Evolutionary conservation across 2,888 invertebrate genomes (phyloP).

Genomic region (Noctuana brunneofusca): DNA sequence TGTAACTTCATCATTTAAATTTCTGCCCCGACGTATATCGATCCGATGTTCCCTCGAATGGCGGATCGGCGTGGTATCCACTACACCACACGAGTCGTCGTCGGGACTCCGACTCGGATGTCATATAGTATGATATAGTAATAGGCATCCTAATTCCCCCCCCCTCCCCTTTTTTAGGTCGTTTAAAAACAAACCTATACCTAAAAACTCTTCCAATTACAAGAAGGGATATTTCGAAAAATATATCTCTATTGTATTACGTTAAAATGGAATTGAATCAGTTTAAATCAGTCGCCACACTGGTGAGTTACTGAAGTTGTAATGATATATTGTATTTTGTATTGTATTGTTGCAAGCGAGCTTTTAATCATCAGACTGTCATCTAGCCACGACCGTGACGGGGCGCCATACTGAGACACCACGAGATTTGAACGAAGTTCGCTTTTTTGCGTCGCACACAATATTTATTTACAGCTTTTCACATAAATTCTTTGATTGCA

Average conservation of each 20-base stretch:
- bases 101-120: too few species aligned
- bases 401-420: slow-evolving; percentile 3
- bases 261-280: background rate
- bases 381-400: slow-evolving; percentile 2
- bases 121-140: too few species aligned
- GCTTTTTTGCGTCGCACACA: background rate
- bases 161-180: too few species aligned
- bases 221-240: too few species aligned
- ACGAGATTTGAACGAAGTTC: background rate
- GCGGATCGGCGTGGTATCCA: too few species aligned
- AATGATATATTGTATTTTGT: background rate
- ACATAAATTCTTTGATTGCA: background rate
- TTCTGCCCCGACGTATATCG: too few species aligned
- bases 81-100: too few species aligned
- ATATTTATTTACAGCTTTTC: background rate
- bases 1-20: too few species aligned
- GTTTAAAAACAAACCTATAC: too few species aligned
- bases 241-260: background rate
- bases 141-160: too few species aligned
- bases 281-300: background rate
- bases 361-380: slow-evolving; percentile 9
- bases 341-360: background rate
- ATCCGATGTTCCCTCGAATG: too few species aligned
- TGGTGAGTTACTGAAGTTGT: background rate
- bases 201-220: too few species aligned